These are phyloP conservation scores for Netelia virgata DNA, from an alignment of 2,888 invertebrate species.

Conservation along the genomic window DNA sequence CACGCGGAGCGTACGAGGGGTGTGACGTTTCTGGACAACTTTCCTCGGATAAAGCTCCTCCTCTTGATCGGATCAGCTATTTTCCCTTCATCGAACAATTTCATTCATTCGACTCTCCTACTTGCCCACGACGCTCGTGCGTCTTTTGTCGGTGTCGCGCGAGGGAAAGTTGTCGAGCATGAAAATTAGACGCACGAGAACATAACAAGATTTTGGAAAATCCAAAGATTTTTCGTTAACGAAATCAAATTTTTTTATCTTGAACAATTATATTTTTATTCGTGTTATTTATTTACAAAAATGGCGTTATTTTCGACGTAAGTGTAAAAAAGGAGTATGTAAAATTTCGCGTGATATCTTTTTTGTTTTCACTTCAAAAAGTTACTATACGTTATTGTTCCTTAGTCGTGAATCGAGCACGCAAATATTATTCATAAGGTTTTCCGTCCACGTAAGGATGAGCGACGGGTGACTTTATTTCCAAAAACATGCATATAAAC, in stretches of 20 bases:
- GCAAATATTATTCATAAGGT: constrained; percentile 59
- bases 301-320: not conserved
- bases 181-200: no score
- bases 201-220: not conserved
- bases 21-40: constrained; percentile 8
- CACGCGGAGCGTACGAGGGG: constrained; percentile 2
- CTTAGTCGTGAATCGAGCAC: constrained; percentile 10
- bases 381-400: no score
- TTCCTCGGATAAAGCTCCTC: constrained; percentile 2
- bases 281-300: no score
- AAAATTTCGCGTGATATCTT: no score
- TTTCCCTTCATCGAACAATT: constrained; percentile 52
- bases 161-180: no score
- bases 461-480: constrained; percentile 5
- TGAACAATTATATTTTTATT: not conserved
- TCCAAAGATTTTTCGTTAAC: not conserved
- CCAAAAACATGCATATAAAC: constrained; percentile 40
- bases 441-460: constrained; percentile 21
- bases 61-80: constrained; percentile 63
- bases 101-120: constrained; percentile 23
- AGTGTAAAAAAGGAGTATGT: no score
- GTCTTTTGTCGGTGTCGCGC: not conserved
- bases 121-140: no score
- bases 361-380: no score
- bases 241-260: not conserved